A percentile compares a stretch with the other conserved stretches of the same genome.
These are phyloP conservation scores for Perdita meconis DNA, from an alignment of 2,888 invertebrate species.

Conservation along the genomic window DNA sequence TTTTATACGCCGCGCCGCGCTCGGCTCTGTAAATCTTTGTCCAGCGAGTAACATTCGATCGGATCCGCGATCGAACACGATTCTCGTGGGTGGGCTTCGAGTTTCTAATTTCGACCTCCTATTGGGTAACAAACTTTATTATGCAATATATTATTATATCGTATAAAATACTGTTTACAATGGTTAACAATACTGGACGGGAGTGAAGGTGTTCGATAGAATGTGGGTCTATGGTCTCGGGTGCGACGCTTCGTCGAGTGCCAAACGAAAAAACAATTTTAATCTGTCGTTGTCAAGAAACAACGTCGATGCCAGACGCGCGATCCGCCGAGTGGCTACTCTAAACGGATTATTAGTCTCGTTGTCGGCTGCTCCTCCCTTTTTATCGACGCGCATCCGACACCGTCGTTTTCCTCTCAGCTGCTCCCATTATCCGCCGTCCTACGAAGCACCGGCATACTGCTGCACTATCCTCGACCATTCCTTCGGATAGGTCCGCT, in stretches of 20 bases:
- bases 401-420: slow-evolving; percentile 24
- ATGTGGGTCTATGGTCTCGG: neutral
- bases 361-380: neutral
- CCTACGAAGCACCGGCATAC: slow-evolving; percentile 85
- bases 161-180: slow-evolving; percentile 24
- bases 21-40: slow-evolving; percentile 2
- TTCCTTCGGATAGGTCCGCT: slow-evolving; percentile 90
- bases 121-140: slow-evolving; percentile 46
- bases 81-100: neutral
- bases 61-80: neutral
- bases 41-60: slow-evolving; percentile 30
- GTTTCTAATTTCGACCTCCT: neutral
- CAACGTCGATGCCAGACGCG: slow-evolving; percentile 4
- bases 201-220: neutral
- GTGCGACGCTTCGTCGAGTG: too few species aligned
- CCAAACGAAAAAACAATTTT: neutral
- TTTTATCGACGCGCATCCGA: slow-evolving; percentile 28
- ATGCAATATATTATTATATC: slow-evolving; percentile 1
- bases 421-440: slow-evolving; percentile 40
- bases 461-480: slow-evolving; percentile 91
- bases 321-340: slow-evolving; percentile 4
- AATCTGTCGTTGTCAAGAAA: slow-evolving; percentile 1
- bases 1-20: slow-evolving; percentile 19
- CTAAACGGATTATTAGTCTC: slow-evolving; percentile 8
- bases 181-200: slow-evolving; percentile 14